These are phyloP conservation scores for Pseudorasbora parva DNA, from an alignment of 2,113 vertebrate species.

Conservation along the genomic window DNA sequence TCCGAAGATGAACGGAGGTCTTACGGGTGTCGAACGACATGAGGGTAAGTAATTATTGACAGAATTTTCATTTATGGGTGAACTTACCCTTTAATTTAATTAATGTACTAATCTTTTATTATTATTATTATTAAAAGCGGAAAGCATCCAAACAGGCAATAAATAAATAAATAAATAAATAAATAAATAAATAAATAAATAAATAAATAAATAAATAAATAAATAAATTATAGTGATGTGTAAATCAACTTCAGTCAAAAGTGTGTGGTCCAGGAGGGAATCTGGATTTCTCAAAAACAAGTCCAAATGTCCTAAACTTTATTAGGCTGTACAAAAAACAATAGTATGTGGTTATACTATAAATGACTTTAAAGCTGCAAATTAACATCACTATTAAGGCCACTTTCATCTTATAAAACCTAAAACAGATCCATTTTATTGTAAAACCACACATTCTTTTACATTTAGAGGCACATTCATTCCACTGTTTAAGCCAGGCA, in stretches of 20 bases:
- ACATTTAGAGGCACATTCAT: constrained; percentile 23
- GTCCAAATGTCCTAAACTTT: not conserved
- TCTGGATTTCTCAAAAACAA: not conserved
- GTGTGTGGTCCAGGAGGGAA: not conserved
- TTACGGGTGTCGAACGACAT: too few relatives aligned
- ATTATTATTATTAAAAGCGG: not conserved
- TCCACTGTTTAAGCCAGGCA: constrained; percentile 1
- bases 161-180: too few relatives aligned
- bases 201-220: too few relatives aligned
- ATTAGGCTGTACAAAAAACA: constrained; percentile 4
- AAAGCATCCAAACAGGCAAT: not conserved
- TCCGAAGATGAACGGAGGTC: too few relatives aligned
- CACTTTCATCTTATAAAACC: not conserved
- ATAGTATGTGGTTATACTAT: constrained; percentile 11
- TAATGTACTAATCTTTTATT: not conserved
- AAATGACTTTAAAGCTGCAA: not conserved
- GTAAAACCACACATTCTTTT: constrained; percentile 35
- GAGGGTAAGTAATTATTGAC: too few relatives aligned
- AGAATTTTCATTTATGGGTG: too few relatives aligned
- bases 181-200: too few relatives aligned
- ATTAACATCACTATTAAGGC: not conserved
- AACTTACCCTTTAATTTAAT: not conserved
- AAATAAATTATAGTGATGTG: not conserved
- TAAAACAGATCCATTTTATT: constrained; percentile 20
- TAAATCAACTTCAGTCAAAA: not conserved